phyloP scores from a whole-genome alignment of 2,797 vertebrate species.

The Eleutherodactylus coqui region DNA sequence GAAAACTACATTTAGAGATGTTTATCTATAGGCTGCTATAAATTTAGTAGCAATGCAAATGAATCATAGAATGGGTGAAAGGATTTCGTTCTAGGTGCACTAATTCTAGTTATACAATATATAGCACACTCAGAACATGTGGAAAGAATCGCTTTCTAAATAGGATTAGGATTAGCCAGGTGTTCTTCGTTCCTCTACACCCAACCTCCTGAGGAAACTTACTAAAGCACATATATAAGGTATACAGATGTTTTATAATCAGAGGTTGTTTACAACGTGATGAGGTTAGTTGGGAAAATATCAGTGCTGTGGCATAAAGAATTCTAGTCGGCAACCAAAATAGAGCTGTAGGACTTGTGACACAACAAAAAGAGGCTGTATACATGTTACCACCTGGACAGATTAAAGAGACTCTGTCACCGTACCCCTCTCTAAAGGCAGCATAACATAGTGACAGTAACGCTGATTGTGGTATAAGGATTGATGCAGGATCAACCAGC shows the following conservation, averaged over 20 bases:
- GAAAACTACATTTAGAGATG: too few relatives aligned
- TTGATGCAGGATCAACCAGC: too few relatives aligned
- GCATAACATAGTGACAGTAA: too few relatives aligned
- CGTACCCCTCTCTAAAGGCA: too few relatives aligned
- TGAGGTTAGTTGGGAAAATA: neutral
- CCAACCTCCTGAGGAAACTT: constrained; percentile 3
- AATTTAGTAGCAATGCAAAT: neutral
- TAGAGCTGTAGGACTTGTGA: too few relatives aligned
- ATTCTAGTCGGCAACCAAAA: too few relatives aligned
- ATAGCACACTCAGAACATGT: neutral
- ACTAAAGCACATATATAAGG: neutral
- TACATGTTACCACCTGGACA: too few relatives aligned
- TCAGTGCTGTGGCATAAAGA: too few relatives aligned
- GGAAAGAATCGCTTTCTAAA: neutral
- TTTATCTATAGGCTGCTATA: neutral
- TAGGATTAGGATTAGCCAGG: constrained; percentile 31
- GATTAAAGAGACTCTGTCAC: too few relatives aligned
- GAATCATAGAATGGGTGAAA: neutral
- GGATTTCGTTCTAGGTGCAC: neutral
- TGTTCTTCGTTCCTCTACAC: constrained; percentile 44
- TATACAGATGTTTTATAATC: neutral
- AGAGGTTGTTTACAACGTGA: neutral
- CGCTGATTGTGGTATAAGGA: too few relatives aligned
- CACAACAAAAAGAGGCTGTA: too few relatives aligned
- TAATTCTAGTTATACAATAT: neutral